A percentile compares a stretch with the other conserved stretches of the same genome.
Evolutionary conservation across 2,797 vertebrate genomes (phyloP).

Genomic region (Premnoplex brunnescens): DNA sequence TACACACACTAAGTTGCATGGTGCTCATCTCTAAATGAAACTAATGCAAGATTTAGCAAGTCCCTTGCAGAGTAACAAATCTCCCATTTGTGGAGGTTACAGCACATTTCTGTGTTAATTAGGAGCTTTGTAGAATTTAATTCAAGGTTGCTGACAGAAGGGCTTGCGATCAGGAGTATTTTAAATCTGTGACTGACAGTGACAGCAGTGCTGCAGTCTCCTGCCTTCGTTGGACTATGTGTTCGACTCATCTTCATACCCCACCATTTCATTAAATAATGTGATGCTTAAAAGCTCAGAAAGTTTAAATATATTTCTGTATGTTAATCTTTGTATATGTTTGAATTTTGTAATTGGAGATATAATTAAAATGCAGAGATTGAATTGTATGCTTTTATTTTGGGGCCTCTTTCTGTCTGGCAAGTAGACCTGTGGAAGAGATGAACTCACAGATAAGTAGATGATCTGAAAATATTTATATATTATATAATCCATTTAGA

Average conservation of each 20-base stretch:
- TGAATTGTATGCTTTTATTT: neutral
- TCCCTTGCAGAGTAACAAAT: neutral
- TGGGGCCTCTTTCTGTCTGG: neutral
- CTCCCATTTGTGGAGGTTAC: neutral
- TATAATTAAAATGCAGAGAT: neutral
- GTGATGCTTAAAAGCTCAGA: slow-evolving; percentile 21
- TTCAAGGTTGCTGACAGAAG: slow-evolving; percentile 60
- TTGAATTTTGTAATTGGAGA: slow-evolving; percentile 40
- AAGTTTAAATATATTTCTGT: neutral
- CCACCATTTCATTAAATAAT: slow-evolving; percentile 43
- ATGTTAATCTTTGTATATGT: neutral
- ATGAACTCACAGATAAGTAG: neutral
- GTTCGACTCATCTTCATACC: neutral
- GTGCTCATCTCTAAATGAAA: neutral
- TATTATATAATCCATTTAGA: neutral
- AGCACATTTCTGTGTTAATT: slow-evolving; percentile 57
- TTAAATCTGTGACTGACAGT: slow-evolving; percentile 66
- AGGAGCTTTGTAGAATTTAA: slow-evolving; percentile 64
- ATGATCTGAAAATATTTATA: neutral
- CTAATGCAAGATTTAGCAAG: neutral
- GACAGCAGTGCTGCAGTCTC: slow-evolving; percentile 39
- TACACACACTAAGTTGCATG: neutral
- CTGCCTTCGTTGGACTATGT: slow-evolving; percentile 11
- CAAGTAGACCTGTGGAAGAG: neutral
- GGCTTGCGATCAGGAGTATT: slow-evolving; percentile 27